Percentiles rank a stretch among this genome's conserved stretches.
Conservation (phyloP, 1,140 invertebrate species). For the Drosophila kikkawai region DNA sequence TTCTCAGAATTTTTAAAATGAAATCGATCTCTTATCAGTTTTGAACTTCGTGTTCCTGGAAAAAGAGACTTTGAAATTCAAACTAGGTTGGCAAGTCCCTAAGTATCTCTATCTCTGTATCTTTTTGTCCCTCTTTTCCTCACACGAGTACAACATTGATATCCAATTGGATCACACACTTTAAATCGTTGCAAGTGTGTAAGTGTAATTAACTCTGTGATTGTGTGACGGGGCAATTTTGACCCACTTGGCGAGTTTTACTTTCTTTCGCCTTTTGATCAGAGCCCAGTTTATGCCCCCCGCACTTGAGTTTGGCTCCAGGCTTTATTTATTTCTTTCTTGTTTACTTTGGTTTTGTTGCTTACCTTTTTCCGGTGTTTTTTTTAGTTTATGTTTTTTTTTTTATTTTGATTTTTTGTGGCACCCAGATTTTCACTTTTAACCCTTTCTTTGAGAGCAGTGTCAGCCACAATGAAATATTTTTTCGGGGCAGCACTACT, state of each 20-base stretch:
- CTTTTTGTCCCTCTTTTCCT: not conserved
- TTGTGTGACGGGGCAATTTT: constrained; percentile 63
- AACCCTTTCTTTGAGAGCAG: constrained; percentile 53
- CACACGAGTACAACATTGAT: constrained; percentile 14
- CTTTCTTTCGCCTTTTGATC: constrained; percentile 76
- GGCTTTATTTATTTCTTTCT: constrained; percentile 26
- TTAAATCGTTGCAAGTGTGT: constrained; percentile 1
- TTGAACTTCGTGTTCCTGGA: too few relatives aligned
- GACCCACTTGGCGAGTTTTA: constrained; percentile 79
- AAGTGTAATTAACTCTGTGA: constrained; percentile 13
- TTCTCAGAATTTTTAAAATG: too few relatives aligned
- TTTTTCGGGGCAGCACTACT: constrained; percentile 26
- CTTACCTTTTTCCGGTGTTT: constrained; percentile 21
- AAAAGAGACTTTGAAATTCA: not conserved
- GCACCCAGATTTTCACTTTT: constrained; percentile 67
- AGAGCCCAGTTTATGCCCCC: not conserved
- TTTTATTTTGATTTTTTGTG: constrained; percentile 5
- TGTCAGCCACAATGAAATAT: constrained; percentile 22
- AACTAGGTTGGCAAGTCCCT: constrained; percentile 3
- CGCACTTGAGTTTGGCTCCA: constrained; percentile 19
- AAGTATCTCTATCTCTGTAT: not conserved
- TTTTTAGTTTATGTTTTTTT: constrained; percentile 3
- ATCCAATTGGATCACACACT: constrained; percentile 24
- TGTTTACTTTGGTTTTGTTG: constrained; percentile 19
- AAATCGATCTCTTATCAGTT: too few relatives aligned